phyloP scores from a whole-genome alignment of 2,888 invertebrate genomes.

The Dendrolimus houi region DNA sequence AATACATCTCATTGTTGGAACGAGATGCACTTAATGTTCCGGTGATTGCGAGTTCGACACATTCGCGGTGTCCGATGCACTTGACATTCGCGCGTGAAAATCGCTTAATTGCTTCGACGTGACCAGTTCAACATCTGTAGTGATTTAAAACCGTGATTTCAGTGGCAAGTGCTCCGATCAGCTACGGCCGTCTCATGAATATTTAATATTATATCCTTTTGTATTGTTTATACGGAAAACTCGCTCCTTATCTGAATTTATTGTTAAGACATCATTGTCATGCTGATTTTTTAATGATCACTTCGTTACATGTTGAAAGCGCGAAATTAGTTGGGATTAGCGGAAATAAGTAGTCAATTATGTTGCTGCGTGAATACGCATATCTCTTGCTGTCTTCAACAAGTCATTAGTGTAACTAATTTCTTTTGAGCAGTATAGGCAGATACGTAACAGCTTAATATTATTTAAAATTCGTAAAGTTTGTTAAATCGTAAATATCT shows the following conservation, averaged over 20 bases:
- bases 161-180: constrained; percentile 42
- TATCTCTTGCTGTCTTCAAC: constrained; percentile 25
- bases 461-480: too few relatives aligned
- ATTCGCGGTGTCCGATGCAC: constrained; percentile 24
- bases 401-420: constrained; percentile 30
- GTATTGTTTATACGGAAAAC: constrained; percentile 42
- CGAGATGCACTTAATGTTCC: constrained; percentile 39
- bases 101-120: constrained; percentile 10
- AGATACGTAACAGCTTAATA: too few relatives aligned
- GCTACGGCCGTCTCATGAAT: constrained; percentile 42
- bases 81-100: constrained; percentile 40
- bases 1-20: constrained; percentile 33
- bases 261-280: constrained; percentile 63
- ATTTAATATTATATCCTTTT: constrained; percentile 34
- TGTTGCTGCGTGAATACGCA: constrained; percentile 34
- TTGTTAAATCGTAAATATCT: too few relatives aligned
- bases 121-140: constrained; percentile 20
- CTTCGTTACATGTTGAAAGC: constrained; percentile 36
- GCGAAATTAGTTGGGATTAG: constrained; percentile 49
- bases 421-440: constrained; percentile 4
- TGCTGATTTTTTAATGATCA: constrained; percentile 48
- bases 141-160: constrained; percentile 33
- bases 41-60: constrained; percentile 20
- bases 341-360: constrained; percentile 55
- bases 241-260: constrained; percentile 45